Base-by-base conservation (phyloP, 2,888 invertebrate species). In the Punctoribates punctum region DNA sequence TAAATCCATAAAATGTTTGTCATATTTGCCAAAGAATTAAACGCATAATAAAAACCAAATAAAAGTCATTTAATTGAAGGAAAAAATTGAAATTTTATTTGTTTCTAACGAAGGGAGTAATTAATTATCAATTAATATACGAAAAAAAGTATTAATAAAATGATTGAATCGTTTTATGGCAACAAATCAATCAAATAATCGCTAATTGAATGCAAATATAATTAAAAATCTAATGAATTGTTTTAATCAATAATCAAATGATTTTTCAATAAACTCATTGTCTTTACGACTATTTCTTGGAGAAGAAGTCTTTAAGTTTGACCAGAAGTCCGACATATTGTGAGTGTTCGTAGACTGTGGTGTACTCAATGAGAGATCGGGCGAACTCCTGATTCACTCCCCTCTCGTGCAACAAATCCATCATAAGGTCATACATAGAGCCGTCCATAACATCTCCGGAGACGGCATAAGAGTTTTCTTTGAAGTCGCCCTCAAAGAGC, bases 321-420 rank as follows among this genome's bases (percentile, higher is more conserved):
- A 95, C 92, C 74, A 99, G 86, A 42, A 99, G 87, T 77, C 89
- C 89, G 83, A 99, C 91, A 84, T 98, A 99, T 1, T 92, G 90
- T 1, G 90, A 87, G 84, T 98, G 97, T 84, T 99, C 98, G 83
- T 96, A 96, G 0, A 89, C 88, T 3, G 98, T 97, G 83, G 93
- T 92, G 83, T 93, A 90, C 78, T 92, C 90, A 0, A 93, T 89
- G 25, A 99, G 83, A 83, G 95, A 92, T 81, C 93, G 91, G 0
- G 90, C 92, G 85, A 99, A 97, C 79, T 94, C 93, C 82, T 94
- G 94, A 82, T 91, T 91, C 78, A 99, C 87, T 48, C 98, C 98
- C 81, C 98, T 93, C 83, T 98, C 98, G 84, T 97, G 97, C 77
- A 99, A 87, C 80, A 95, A 88, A 83, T 96, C 96, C 90, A 98